Evolutionary conservation across 2,888 invertebrate genomes (phyloP).

Genomic region (Aricia artaxerxes): DNA sequence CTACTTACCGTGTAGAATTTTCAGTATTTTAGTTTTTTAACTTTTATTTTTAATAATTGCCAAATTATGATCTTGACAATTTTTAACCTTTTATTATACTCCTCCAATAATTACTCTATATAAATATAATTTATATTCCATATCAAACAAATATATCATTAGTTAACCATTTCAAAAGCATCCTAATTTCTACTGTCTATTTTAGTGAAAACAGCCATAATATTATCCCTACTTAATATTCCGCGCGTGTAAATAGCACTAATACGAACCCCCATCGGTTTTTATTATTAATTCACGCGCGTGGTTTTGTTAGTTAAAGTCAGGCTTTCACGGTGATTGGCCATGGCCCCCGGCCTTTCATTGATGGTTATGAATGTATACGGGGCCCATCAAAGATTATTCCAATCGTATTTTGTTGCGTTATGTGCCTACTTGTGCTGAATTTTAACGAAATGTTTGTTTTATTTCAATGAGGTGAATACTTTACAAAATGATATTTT

Average conservation of each 20-base stretch:
- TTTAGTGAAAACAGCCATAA: background rate
- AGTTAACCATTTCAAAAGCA: background rate
- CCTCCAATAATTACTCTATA: too few relatives aligned
- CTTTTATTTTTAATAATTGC: too few relatives aligned
- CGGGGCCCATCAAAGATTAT: constrained; percentile 25
- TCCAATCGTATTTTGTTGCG: constrained; percentile 16
- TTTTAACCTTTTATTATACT: too few relatives aligned
- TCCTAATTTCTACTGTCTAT: background rate
- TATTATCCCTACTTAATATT: background rate
- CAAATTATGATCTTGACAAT: too few relatives aligned
- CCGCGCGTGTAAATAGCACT: background rate
- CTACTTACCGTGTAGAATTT: too few relatives aligned
- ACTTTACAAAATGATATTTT: background rate
- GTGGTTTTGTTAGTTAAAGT: constrained; percentile 53
- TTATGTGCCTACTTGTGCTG: constrained; percentile 3
- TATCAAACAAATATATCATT: too few relatives aligned
- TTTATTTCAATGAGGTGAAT: background rate
- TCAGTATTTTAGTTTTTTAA: too few relatives aligned
- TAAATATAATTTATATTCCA: too few relatives aligned
- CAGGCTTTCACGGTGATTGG: constrained; percentile 64
- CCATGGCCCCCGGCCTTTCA: constrained; percentile 49
- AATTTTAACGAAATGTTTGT: background rate
- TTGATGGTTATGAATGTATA: constrained; percentile 34
- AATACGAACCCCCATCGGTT: constrained; percentile 42
- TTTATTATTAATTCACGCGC: constrained; percentile 51